Percentiles rank a stretch among this genome's conserved stretches.
phyloP scores from a whole-genome alignment of 2,113 vertebrate genomes.

The Upupa epops region DNA sequence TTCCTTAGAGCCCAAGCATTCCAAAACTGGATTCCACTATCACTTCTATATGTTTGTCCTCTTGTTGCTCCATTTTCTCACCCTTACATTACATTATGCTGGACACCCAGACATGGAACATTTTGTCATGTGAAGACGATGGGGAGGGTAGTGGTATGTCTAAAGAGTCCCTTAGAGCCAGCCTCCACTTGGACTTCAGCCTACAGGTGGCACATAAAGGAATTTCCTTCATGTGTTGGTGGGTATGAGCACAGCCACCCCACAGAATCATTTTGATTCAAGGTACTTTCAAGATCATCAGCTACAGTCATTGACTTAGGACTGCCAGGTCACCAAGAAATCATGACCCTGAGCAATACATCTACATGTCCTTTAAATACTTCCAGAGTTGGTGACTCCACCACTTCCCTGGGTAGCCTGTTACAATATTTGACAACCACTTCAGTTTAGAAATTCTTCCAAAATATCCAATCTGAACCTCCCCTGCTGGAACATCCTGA shows the following conservation, averaged over 20 bases:
- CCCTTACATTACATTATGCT: background rate
- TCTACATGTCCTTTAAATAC: background rate
- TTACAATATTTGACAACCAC: no score
- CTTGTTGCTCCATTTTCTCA: background rate
- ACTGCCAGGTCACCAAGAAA: no score
- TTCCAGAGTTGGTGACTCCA: no score
- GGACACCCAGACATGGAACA: background rate
- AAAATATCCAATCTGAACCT: no score
- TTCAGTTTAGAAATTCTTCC: no score
- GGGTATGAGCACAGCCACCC: background rate
- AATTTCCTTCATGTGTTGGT: background rate
- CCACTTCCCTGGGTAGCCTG: no score
- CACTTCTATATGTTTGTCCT: background rate
- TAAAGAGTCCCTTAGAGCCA: background rate
- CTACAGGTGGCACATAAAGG: rapidly evolving
- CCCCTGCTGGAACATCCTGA: no score
- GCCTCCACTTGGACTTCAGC: background rate
- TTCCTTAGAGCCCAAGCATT: background rate
- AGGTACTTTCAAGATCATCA: no score
- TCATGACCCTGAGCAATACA: no score
- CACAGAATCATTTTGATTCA: no score
- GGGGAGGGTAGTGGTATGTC: no score
- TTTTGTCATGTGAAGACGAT: background rate
- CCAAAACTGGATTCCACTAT: background rate
- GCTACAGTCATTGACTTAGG: no score